Percentiles rank a stretch among this genome's conserved stretches.
phyloP scores from a whole-genome alignment of 35 echinoderm and acorn worm species.

The Apostichopus californicus region DNA sequence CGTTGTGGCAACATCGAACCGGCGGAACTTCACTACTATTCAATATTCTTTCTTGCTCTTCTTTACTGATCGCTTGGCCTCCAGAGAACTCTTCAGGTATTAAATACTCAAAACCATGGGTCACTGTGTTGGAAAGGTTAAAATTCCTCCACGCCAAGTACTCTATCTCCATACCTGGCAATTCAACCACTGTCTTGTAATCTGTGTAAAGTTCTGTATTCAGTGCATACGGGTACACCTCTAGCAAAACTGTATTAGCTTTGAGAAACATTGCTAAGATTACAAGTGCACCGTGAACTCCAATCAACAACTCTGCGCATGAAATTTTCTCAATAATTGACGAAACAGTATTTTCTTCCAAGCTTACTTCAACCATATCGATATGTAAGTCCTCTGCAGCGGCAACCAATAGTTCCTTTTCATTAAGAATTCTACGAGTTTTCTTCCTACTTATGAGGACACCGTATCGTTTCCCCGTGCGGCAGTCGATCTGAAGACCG shows the following conservation, averaged over 20 bases:
- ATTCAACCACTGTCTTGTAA: background rate
- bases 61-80: background rate
- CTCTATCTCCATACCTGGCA: slow-evolving; percentile 16
- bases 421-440: slow-evolving; percentile 17
- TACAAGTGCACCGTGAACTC: background rate
- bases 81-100: background rate
- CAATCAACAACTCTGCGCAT: background rate
- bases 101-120: background rate
- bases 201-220: background rate
- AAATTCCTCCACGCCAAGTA: slow-evolving; percentile 30
- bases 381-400: background rate
- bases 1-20: background rate
- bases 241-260: background rate
- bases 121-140: slow-evolving; percentile 1
- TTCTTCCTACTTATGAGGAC: background rate
- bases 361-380: background rate
- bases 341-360: background rate
- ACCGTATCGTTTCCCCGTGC: background rate
- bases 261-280: slow-evolving; percentile 24
- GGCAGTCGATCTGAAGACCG: background rate
- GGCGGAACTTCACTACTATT: slow-evolving; percentile 26
- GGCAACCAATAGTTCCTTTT: background rate
- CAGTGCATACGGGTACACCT: slow-evolving; percentile 13
- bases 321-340: slow-evolving; percentile 1
- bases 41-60: background rate